Evolutionary conservation across 1,140 invertebrate species (phyloP), one percentile per base, ranked within the genome.

Genomic region (Apis florea): DNA sequence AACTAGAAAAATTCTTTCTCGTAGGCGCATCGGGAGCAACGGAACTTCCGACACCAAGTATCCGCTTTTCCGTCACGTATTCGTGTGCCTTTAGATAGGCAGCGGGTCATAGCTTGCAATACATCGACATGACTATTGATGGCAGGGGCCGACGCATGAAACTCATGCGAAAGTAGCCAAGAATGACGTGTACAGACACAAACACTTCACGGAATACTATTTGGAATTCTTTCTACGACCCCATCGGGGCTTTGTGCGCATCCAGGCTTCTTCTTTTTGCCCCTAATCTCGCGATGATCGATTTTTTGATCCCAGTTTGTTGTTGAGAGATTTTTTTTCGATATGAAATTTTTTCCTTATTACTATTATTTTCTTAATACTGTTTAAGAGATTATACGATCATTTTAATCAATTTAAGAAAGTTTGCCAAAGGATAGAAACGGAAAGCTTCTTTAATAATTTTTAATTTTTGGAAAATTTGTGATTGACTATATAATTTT

Each of bases 41-140:
- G 88, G 82, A 89, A 93, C 91, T 93, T 93, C 92, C 92, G 92
- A 89, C 89, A 89, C 71, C 84, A 83, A 85, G 78, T 90, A 92
- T 92, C 92, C 92, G 91, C 83, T 92, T 92, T 90, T 92, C 89
- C 89, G 85, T 93, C 91, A 93, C 92, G 91, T 93, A 92, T 78
- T 83, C 84, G 71, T 89, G 81, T 63, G 49, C 10, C 89, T 91
- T 72, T 90, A 91, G 90, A 93, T 91, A 92, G 92, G 68, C 91
- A 90, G 79, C 89, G 88, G 90, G 87, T 91, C 90, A 88, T 88
- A 82, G 85, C 87, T 86, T 84, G 71, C 73, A 76, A 59, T 59
- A 31, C 71, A 72, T 77, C 66, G 80, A 82, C 88, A 68, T 91
- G 88, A 73, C 88, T 91, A 91, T 91, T 88, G 87, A 92, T 90